Evolutionary conservation across 2,888 invertebrate species (phyloP).

Genomic region (Microctonus brassicae): DNA sequence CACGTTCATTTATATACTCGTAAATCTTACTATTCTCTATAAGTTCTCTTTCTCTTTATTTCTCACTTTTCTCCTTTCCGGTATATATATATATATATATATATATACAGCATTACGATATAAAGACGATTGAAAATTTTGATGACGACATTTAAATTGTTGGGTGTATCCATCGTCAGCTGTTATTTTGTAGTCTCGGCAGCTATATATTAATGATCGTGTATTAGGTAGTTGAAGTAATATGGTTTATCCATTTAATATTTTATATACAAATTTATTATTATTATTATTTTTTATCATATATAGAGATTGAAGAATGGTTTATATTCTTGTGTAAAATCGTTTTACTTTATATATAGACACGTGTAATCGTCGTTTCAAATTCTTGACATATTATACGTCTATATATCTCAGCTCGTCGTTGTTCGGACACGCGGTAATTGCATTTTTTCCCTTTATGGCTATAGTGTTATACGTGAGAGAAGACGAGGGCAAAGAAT

Average conservation of each 20-base stretch:
- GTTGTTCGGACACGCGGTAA: slow-evolving; percentile 30
- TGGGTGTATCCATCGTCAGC: not conserved
- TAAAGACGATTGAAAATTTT: slow-evolving; percentile 3
- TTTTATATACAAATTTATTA: not conserved
- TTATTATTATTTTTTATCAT: not conserved
- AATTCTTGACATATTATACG: slow-evolving; percentile 17
- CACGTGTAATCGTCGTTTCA: slow-evolving; percentile 1
- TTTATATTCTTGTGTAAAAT: not conserved
- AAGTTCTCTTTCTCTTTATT: not conserved
- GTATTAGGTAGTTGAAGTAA: not conserved
- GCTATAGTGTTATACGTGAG: not conserved
- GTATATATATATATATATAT: too few relatives aligned
- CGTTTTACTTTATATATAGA: not conserved
- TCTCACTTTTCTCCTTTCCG: not conserved
- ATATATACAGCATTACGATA: not conserved
- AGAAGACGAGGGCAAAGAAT: not conserved
- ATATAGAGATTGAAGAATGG: not conserved
- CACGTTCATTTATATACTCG: not conserved
- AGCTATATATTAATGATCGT: not conserved
- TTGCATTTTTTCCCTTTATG: slow-evolving; percentile 33
- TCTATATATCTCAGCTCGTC: slow-evolving; percentile 12
- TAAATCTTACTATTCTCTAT: not conserved
- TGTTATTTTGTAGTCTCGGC: not conserved
- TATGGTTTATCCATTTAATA: not conserved
- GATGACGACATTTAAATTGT: not conserved